Evolutionary conservation across 2,113 vertebrate genomes (phyloP), one percentile per base, ranked within the genome.

Genomic region (Tinamus guttatus): DNA sequence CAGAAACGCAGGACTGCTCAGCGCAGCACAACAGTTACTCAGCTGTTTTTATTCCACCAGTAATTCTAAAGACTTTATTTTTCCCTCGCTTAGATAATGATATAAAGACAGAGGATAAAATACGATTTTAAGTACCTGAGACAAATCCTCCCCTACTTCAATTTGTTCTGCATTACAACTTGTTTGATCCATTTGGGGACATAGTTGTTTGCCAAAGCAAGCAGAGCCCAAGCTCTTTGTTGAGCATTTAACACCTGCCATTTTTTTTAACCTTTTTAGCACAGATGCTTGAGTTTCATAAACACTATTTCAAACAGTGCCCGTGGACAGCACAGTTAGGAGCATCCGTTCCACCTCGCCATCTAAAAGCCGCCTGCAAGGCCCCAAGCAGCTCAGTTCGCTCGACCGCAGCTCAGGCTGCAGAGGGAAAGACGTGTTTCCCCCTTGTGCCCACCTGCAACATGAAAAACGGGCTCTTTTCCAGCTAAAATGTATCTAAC

Each of bases 131-230:
- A 97, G 81, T 21, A 16, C 62, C 95, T 93, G 94, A 96, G 87
- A 96, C 93, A 97, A 97, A 97, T 96, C 94, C 93, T 95, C 88
- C 71, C 85, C 89, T 91, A 94, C 96, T 97, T 90, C 94, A 92
- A 92, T 97, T 97, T 98, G 89, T 90, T 97, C 95, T 84, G 87
- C 56, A 91, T 95, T 97, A 96, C 94, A 95, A 96, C 95, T 87
- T 95, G 77, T 97, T 96, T 97, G 96, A 97, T 96, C 95, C 94
- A 94, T 94, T 97, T 95, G 56, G 47, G 88, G 87, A 97, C 85
- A 86, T 79, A 93, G 89, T 96, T 95, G 86, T 97, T 97, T 97
- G 95, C 89, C 95, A 98, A 97, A 97, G 94, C 67, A 97, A 97
- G 93, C 79, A 93, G 41, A 92, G 95, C 89, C 95, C 74, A 75